phyloP scores from a whole-genome alignment of 2,797 vertebrate genomes.

The Chrysocyon brachyurus region DNA sequence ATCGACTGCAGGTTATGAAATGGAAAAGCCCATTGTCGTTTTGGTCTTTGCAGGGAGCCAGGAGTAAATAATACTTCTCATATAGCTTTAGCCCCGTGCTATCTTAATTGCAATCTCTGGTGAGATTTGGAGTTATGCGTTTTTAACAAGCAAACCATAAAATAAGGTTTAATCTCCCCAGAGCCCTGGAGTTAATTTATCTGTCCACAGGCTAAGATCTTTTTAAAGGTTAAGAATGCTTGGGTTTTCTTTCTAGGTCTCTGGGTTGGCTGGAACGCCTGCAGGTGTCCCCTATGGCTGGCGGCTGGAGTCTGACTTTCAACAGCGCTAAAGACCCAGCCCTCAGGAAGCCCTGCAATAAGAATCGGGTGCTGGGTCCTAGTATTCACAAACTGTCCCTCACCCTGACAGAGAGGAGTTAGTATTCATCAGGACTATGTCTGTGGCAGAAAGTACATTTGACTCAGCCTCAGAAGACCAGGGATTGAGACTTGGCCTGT shows the following conservation, averaged over 20 bases:
- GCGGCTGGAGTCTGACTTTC: slow-evolving; percentile 70
- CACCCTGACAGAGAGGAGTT: not conserved
- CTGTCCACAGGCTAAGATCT: slow-evolving; percentile 86
- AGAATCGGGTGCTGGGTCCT: slow-evolving; percentile 33
- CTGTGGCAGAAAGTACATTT: not conserved
- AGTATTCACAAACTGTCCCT: not conserved
- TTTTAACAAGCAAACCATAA: slow-evolving; percentile 87
- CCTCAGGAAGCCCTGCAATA: slow-evolving; percentile 39
- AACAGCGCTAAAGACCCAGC: slow-evolving; percentile 66
- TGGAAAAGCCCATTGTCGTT: slow-evolving; percentile 82
- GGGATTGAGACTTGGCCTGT: not conserved
- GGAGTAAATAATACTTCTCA: slow-evolving; percentile 84
- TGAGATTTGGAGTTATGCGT: slow-evolving; percentile 85
- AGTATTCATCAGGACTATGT: not conserved
- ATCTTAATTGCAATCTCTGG: slow-evolving; percentile 87
- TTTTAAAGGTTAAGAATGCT: slow-evolving; percentile 86
- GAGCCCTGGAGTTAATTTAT: slow-evolving; percentile 85
- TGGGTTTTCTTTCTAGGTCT: slow-evolving; percentile 80
- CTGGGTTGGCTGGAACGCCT: slow-evolving; percentile 66
- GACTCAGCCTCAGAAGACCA: not conserved
- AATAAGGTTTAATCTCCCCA: slow-evolving; percentile 85
- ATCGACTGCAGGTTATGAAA: slow-evolving; percentile 79
- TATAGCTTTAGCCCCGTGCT: slow-evolving; percentile 78
- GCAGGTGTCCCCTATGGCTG: slow-evolving; percentile 64
- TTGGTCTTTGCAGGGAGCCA: slow-evolving; percentile 76